Evolutionary conservation across 2,888 invertebrate genomes (phyloP).

Genomic region (Tinea pellionella): DNA sequence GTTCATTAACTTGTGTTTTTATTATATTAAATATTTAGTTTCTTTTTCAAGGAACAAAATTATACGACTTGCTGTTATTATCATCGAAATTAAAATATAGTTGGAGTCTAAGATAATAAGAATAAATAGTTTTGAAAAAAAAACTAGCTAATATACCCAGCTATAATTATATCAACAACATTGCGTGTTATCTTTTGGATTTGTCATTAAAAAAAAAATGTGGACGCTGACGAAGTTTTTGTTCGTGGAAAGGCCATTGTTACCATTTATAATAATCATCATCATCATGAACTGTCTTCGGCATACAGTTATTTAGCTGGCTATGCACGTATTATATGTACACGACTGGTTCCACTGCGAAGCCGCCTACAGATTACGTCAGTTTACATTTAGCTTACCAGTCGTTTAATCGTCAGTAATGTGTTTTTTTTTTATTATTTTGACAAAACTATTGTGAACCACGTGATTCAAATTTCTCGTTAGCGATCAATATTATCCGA

Average conservation of each 20-base stretch:
- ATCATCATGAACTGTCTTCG: not conserved
- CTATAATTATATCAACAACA: not conserved
- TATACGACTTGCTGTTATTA: no score
- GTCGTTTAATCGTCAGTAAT: not conserved
- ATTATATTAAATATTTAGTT: no score
- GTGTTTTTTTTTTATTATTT: not conserved
- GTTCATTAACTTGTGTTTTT: no score
- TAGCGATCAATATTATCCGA: not conserved
- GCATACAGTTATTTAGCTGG: not conserved
- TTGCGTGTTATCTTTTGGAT: not conserved
- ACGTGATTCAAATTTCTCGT: not conserved
- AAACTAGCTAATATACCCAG: no score
- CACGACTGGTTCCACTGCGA: not conserved
- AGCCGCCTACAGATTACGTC: conserved; percentile 3
- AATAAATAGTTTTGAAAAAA: no score
- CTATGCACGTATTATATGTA: not conserved
- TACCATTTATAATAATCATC: not conserved
- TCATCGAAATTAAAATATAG: no score
- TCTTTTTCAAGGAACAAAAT: no score
- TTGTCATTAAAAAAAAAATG: not conserved
- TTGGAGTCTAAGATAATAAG: no score
- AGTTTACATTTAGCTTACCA: not conserved
- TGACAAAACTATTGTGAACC: not conserved
- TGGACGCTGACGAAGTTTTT: not conserved
- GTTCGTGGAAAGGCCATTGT: not conserved